Evolutionary conservation across 2,113 vertebrate genomes (phyloP).

Genomic region (Malurus alboscapulatus): DNA sequence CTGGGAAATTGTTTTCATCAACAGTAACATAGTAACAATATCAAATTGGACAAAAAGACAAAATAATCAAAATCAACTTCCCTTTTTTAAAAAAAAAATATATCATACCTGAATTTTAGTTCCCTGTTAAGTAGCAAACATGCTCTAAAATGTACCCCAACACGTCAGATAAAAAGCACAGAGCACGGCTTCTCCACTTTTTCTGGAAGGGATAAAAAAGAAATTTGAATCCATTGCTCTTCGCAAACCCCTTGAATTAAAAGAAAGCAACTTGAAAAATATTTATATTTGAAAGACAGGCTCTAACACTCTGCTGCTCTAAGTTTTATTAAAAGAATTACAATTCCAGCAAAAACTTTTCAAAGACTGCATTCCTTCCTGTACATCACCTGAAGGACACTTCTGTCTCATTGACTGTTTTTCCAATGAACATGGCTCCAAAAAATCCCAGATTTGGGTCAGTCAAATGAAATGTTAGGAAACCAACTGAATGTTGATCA

Average conservation of each 20-base stretch:
- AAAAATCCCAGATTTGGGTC: not conserved
- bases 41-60: not conserved
- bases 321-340: not conserved
- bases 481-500: not conserved
- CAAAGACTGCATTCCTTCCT: not conserved
- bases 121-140: constrained; percentile 44
- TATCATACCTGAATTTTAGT: constrained; percentile 43
- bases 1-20: not conserved
- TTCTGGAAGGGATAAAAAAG: not conserved
- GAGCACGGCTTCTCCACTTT: not conserved
- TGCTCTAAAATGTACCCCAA: constrained; percentile 4
- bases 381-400: not conserved
- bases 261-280: not conserved
- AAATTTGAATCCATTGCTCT: not conserved
- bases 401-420: not conserved
- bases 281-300: not conserved
- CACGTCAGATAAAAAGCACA: not conserved
- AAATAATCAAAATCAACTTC: not conserved
- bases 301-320: not conserved
- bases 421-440: not conserved
- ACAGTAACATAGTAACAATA: not conserved
- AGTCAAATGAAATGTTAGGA: not conserved
- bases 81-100: not conserved
- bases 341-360: not conserved
- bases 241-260: fast-evolving